Evolutionary conservation across 1,140 invertebrate species (phyloP), one percentile per base, ranked within the genome.

Genomic region (Listronotus bonariensis): DNA sequence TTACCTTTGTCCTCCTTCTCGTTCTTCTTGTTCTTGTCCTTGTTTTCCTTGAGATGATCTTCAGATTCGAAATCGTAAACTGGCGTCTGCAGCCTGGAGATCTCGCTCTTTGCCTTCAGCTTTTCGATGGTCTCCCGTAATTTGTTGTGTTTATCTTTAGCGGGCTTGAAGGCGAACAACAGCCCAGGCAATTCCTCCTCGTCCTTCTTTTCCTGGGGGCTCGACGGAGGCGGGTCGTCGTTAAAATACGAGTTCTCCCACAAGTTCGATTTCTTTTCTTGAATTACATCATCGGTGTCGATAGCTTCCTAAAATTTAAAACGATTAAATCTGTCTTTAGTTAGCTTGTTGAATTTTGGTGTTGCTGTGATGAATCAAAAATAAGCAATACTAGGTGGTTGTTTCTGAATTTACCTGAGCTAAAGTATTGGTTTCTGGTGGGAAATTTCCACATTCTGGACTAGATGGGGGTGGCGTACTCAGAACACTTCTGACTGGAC

Each of bases 71-170:
- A 69, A 38, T 69, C 64, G 31, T 51, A 54, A 34, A 71, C 52
- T 2, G 46, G 20, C 58, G 63, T 46, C 57, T 71, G 67, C 2
- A 72, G 8, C 52, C 70, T 67, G 8, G 80, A 79, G 14, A 80
- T 76, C 71, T 87, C 85, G 74, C 80, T 85, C 73, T 85, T 85
- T 1, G 83, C 81, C 77, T 88, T 88, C 17, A 88, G 68, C 70
- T 87, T 88, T 73, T 88, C 86, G 42, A 85, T 85, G 7, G 83
- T 86, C 76, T 86, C 83, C 51, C 81, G 77, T 38, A 84, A 68
- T 67, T 85, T 85, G 53, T 81, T 80, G 72, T 84, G 84, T 74
- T 84, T 86, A 34, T 84, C 83, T 75, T 83, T 84, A 45, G 46
- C 31, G 59, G 72, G 81, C 81, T 67, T 79, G 71, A 52, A 79